A percentile compares a stretch with the other conserved stretches of the same genome.
These are phyloP conservation scores for Oreochromis aureus DNA, from an alignment of 2,113 vertebrate species.

Conservation along the genomic window DNA sequence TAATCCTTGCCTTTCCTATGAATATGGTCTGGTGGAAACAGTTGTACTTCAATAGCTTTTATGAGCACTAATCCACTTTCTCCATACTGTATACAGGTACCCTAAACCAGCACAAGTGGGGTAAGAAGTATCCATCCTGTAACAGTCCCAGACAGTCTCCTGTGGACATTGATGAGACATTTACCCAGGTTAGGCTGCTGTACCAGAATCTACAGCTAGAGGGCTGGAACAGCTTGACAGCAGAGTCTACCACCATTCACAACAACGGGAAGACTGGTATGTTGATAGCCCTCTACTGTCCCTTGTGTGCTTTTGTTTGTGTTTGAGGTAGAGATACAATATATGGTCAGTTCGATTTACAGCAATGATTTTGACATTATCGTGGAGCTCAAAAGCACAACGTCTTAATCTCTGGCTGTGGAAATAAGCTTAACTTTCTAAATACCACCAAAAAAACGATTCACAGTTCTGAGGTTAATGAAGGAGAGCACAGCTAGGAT, in stretches of 20 bases:
- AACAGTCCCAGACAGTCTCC: conserved; percentile 90
- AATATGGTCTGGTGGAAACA: background rate
- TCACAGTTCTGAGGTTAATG: conserved; percentile 17
- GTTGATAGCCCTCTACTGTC: background rate
- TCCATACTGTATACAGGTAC: conserved; percentile 68
- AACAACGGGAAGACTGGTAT: conserved; percentile 95
- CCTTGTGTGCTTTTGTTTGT: background rate
- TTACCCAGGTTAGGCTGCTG: conserved; percentile 88
- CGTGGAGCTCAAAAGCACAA: background rate
- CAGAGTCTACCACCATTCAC: conserved; percentile 79
- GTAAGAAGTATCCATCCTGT: conserved; percentile 86
- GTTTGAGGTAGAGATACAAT: background rate
- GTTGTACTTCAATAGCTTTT: background rate
- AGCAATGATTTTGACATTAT: background rate
- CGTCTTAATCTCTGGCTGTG: background rate
- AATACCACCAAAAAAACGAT: background rate
- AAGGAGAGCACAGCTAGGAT: conserved; percentile 1
- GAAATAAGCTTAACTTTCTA: conserved; percentile 30
- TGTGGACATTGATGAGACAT: conserved; percentile 91
- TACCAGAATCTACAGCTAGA: conserved; percentile 88
- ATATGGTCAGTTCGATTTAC: background rate
- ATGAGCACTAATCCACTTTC: background rate
- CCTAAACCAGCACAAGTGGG: conserved; percentile 88
- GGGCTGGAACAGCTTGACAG: conserved; percentile 81
- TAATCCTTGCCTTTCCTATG: background rate